Evolutionary conservation across 2,888 invertebrate genomes (phyloP).

Genomic region (Drosophila prolongata): DNA sequence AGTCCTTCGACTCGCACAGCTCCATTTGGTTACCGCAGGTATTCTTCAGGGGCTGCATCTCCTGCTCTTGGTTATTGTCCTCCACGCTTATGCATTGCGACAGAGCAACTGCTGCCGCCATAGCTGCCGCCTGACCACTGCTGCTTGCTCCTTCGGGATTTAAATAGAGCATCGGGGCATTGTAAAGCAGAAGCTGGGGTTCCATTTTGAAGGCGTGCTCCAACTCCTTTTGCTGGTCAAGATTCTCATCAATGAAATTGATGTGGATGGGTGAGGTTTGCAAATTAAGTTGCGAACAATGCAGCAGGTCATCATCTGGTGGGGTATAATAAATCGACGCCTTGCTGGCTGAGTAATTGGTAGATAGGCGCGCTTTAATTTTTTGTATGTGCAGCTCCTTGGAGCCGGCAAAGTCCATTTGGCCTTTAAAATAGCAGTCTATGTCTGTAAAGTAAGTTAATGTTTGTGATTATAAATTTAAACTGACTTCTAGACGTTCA

Average conservation of each 20-base stretch:
- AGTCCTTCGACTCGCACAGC: slow-evolving; percentile 74
- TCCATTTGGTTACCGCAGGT: slow-evolving; percentile 44
- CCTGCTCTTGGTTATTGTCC: slow-evolving; percentile 70
- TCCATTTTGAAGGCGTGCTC: slow-evolving; percentile 72
- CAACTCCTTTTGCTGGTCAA: slow-evolving; percentile 76
- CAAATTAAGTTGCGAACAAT: slow-evolving; percentile 80
- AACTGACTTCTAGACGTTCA: no score
- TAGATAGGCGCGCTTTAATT: slow-evolving; percentile 78
- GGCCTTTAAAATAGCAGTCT: slow-evolving; percentile 84
- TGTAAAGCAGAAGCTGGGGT: slow-evolving; percentile 63
- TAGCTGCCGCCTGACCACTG: slow-evolving; percentile 60
- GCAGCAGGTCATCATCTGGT: slow-evolving; percentile 79
- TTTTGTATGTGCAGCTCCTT: slow-evolving; percentile 78
- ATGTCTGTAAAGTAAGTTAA: slow-evolving; percentile 71
- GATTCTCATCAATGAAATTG: slow-evolving; percentile 83
- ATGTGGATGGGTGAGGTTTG: slow-evolving; percentile 86
- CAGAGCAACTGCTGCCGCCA: slow-evolving; percentile 36
- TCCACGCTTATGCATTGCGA: slow-evolving; percentile 74
- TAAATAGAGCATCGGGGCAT: slow-evolving; percentile 57
- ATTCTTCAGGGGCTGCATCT: slow-evolving; percentile 33
- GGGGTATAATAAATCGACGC: slow-evolving; percentile 93
- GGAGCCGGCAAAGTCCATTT: slow-evolving; percentile 71
- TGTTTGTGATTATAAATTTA: neutral
- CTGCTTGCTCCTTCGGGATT: slow-evolving; percentile 69
- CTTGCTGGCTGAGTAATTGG: slow-evolving; percentile 86